Base-by-base conservation (phyloP, 1,140 invertebrate genomes). In the Pogonus chalceus region DNA sequence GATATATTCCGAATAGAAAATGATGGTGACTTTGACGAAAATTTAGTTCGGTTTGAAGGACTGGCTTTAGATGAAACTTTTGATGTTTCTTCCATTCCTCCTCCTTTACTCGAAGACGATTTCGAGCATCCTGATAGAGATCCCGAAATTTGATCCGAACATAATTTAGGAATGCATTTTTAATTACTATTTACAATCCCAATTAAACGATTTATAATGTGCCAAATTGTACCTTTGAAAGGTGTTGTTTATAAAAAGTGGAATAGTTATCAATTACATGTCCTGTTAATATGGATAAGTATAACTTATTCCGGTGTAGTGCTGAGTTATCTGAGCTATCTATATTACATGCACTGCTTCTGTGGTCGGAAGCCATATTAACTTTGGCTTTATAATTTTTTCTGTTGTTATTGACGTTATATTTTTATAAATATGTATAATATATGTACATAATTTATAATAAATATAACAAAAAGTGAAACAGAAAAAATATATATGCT, bases 21-120 rank as follows among this genome's bases (percentile, higher is more conserved):
- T 24, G 75, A 75, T 22, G 76, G 72, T 48, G 79, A 72, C 52
- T 69, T 69, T 53, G 62, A 58, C 49, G 66, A 64, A 67, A 69
- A 51, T 43, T 43, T 43, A 18, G 37, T 7, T 3, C 9, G 37
- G 4, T 43, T 43, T 43, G 37, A 43, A 4, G 18, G 4, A 12
- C 18, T 43, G 9, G 37, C 37, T 4, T 53, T 70, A 2, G 71
- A 73, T 48, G 76, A 77, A 57, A 73, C 80, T 62, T 84, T 85
- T 61, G 82, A 85, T 59, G 79, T 84, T 0, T 76, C 80, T 2
- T 81, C 74, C 23, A 75, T 84, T 52, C 83, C 82, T 1, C 81
- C 82, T 21, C 82, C 82, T 7, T 66, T 84, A 20, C 70, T 82
- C 49, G 76, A 79, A 20, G 80, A 83, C 53, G 81, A 82, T 56